phyloP scores from a whole-genome alignment of 2,888 invertebrate genomes.

The Mechanitis messenoides region DNA sequence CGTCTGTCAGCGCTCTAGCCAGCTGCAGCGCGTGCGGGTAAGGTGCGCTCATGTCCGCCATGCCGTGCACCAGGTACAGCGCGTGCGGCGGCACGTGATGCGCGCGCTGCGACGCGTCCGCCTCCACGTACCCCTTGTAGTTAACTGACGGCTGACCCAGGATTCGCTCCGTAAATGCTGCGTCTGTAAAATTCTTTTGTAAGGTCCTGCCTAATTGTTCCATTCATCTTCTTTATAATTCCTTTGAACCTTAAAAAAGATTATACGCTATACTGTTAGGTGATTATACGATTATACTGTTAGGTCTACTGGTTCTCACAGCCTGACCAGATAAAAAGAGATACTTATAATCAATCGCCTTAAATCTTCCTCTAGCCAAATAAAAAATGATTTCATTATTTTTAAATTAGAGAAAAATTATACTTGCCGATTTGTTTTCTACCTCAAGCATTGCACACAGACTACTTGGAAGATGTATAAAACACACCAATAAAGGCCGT shows the following conservation, averaged over 20 bases:
- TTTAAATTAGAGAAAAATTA: neutral
- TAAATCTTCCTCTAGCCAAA: too few species aligned
- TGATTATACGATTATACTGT: too few species aligned
- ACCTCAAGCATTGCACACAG: conserved; percentile 6
- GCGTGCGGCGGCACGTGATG: conserved; percentile 91
- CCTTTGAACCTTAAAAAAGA: too few species aligned
- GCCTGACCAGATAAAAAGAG: too few species aligned
- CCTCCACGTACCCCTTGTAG: conserved; percentile 93
- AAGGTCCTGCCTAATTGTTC: neutral
- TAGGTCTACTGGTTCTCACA: too few species aligned
- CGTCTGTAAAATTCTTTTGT: conserved; percentile 78
- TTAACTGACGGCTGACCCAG: conserved; percentile 92
- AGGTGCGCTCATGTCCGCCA: conserved; percentile 94
- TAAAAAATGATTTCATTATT: too few species aligned
- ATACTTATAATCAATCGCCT: too few species aligned
- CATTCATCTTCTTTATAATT: too few species aligned
- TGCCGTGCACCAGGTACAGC: conserved; percentile 93
- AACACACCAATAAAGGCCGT: neutral
- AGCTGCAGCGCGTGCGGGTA: conserved; percentile 95
- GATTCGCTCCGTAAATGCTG: conserved; percentile 96
- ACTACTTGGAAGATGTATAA: conserved; percentile 5
- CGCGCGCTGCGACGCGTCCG: conserved; percentile 92
- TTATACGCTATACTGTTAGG: too few species aligned
- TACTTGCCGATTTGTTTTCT: conserved; percentile 1
- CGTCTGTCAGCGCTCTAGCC: conserved; percentile 90